Evolutionary conservation across 2,888 invertebrate species (phyloP).

Genomic region (Hesperia comma): DNA sequence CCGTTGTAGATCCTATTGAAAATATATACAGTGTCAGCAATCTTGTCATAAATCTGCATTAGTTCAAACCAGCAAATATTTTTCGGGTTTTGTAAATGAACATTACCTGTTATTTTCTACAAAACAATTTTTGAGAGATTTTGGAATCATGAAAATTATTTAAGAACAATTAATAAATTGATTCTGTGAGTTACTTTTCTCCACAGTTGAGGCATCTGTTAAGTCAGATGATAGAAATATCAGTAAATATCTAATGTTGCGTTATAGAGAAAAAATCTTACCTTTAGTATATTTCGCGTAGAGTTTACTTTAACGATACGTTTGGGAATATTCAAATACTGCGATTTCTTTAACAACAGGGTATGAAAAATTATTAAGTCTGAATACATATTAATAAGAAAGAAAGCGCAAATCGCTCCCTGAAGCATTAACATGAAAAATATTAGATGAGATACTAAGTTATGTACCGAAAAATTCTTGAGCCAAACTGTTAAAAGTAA

Average conservation of each 20-base stretch:
- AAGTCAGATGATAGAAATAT: too few relatives aligned
- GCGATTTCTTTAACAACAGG: slow-evolving; percentile 50
- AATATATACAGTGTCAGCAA: slow-evolving; percentile 58
- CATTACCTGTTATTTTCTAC: slow-evolving; percentile 6
- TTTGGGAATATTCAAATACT: slow-evolving; percentile 41
- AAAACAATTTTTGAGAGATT: neutral
- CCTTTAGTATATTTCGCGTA: slow-evolving; percentile 45
- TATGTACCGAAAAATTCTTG: slow-evolving; percentile 50
- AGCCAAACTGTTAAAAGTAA: slow-evolving; percentile 46
- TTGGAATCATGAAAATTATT: too few relatives aligned
- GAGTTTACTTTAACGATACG: slow-evolving; percentile 47
- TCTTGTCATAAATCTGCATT: slow-evolving; percentile 69
- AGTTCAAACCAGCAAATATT: slow-evolving; percentile 61
- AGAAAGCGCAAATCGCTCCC: slow-evolving; percentile 53
- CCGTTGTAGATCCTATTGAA: slow-evolving; percentile 64
- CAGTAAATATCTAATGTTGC: too few relatives aligned
- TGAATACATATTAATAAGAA: slow-evolving; percentile 53
- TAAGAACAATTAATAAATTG: too few relatives aligned
- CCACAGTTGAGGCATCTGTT: too few relatives aligned
- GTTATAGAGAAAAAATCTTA: slow-evolving; percentile 38
- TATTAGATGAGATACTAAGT: slow-evolving; percentile 49
- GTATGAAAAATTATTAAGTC: slow-evolving; percentile 53
- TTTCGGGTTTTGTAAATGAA: neutral
- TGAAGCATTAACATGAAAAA: slow-evolving; percentile 57
- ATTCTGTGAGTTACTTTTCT: too few relatives aligned